A percentile compares a stretch with the other conserved stretches of the same genome.
phyloP scores from a whole-genome alignment of 2,888 invertebrate genomes.

The Philereme transversata region DNA sequence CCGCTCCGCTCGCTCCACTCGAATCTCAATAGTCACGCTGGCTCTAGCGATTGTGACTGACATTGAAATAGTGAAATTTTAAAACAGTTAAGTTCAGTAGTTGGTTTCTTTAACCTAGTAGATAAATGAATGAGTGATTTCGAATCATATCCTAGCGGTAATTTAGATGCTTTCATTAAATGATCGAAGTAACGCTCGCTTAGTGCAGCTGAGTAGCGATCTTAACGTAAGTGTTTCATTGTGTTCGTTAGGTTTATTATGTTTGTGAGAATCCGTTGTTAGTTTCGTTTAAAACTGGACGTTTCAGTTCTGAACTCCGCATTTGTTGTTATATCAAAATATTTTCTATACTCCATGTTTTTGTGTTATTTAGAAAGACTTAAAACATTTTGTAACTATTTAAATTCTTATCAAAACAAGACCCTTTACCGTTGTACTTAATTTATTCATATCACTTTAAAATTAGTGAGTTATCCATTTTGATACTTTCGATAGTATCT shows the following conservation, averaged over 20 bases:
- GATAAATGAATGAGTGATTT: slow-evolving; percentile 70
- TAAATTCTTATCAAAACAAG: slow-evolving; percentile 21
- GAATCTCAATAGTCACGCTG: slow-evolving; percentile 18
- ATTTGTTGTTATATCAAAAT: slow-evolving; percentile 35
- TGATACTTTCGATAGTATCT: slow-evolving; percentile 12
- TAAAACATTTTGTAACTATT: slow-evolving; percentile 28
- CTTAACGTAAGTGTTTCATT: slow-evolving; percentile 32
- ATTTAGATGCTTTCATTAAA: slow-evolving; percentile 59
- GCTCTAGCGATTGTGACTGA: slow-evolving; percentile 22
- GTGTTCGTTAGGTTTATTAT: slow-evolving; percentile 12
- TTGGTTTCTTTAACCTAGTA: slow-evolving; percentile 47
- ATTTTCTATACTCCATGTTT: slow-evolving; percentile 28
- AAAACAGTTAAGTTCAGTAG: slow-evolving; percentile 43
- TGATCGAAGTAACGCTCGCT: slow-evolving; percentile 36
- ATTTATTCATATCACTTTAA: slow-evolving; percentile 11
- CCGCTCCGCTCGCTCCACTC: slow-evolving; percentile 45
- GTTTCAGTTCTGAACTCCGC: slow-evolving; percentile 26
- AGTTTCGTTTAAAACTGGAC: slow-evolving; percentile 16
- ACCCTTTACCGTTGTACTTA: slow-evolving; percentile 32
- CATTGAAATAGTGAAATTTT: slow-evolving; percentile 51
- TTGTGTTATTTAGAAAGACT: slow-evolving; percentile 15
- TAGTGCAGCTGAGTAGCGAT: slow-evolving; percentile 41
- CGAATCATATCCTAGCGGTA: slow-evolving; percentile 76
- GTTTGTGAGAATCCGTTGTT: slow-evolving; percentile 17
- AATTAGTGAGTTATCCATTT: slow-evolving; percentile 1